These are phyloP conservation scores for Pandemis cinnamomeana DNA, from an alignment of 2,888 invertebrate species.

Conservation along the genomic window DNA sequence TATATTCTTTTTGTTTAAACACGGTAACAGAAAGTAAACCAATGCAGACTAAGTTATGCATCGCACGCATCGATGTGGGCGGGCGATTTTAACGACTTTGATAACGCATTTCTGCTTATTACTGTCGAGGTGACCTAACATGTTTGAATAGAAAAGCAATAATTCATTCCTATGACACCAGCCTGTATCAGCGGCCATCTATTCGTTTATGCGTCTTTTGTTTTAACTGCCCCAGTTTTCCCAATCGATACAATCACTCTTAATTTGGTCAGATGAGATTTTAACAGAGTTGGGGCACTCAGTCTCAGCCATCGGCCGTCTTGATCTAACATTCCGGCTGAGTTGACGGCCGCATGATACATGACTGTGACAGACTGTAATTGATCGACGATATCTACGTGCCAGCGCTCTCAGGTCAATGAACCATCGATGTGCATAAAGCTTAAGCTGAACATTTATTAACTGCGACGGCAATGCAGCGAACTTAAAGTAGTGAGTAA, in stretches of 20 bases:
- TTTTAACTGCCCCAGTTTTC: constrained; percentile 26
- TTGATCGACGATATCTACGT: constrained; percentile 66
- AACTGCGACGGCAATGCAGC: constrained; percentile 5
- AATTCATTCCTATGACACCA: constrained; percentile 11
- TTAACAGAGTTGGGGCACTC: constrained; percentile 3
- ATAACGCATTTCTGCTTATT: not conserved
- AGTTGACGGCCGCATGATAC: constrained; percentile 45
- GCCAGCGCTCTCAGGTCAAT: constrained; percentile 46
- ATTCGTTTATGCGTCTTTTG: constrained; percentile 22
- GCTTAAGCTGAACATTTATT: constrained; percentile 10
- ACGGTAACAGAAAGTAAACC: not conserved
- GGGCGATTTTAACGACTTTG: constrained; percentile 16
- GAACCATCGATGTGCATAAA: constrained; percentile 43
- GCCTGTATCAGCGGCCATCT: constrained; percentile 4
- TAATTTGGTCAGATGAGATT: constrained; percentile 15
- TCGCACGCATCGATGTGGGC: constrained; percentile 15
- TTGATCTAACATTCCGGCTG: constrained; percentile 37
- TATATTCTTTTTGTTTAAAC: not conserved
- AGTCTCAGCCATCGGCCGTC: constrained; percentile 19
- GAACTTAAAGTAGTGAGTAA: constrained; percentile 9
- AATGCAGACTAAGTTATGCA: not conserved
- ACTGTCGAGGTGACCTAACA: constrained; percentile 4
- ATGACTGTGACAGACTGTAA: constrained; percentile 63
- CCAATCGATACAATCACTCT: constrained; percentile 12
- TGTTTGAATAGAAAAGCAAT: constrained; percentile 3